Evolutionary conservation across 2,797 vertebrate genomes (phyloP).

Genomic region (Tokudaia tokunoshimensis): DNA sequence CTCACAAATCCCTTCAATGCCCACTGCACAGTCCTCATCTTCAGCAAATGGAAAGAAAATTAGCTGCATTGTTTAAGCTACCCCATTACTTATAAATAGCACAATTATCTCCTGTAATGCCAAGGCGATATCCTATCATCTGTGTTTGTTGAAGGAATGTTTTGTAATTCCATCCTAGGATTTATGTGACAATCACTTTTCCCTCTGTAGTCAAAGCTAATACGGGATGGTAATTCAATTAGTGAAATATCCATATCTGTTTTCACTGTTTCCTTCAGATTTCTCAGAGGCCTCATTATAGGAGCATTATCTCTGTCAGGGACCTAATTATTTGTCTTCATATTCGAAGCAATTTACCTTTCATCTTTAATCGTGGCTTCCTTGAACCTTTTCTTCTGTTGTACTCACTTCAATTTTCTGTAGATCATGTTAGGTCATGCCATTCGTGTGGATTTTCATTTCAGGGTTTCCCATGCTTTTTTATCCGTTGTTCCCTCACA

Average conservation of each 20-base stretch:
- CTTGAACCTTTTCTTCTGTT: constrained; percentile 56
- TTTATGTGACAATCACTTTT: background rate
- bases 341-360: constrained; percentile 69
- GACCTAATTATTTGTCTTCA: constrained; percentile 75
- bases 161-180: background rate
- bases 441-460: constrained; percentile 48
- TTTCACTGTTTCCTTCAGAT: constrained; percentile 58
- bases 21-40: background rate
- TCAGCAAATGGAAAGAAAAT: background rate
- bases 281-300: constrained; percentile 66
- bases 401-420: background rate
- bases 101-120: background rate
- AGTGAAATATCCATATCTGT: constrained; percentile 57
- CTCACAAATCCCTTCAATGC: background rate
- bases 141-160: background rate
- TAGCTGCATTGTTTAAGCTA: background rate
- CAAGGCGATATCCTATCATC: background rate
- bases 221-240: constrained; percentile 55
- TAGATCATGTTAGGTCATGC: constrained; percentile 17
- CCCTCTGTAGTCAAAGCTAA: background rate
- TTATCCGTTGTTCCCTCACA: constrained; percentile 22
- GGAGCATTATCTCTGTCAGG: constrained; percentile 62
- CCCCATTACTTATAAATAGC: constrained; percentile 42
- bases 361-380: constrained; percentile 67
- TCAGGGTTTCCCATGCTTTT: constrained; percentile 32